Conservation (phyloP, 2,888 invertebrate species). For the Tholera decimalis region DNA sequence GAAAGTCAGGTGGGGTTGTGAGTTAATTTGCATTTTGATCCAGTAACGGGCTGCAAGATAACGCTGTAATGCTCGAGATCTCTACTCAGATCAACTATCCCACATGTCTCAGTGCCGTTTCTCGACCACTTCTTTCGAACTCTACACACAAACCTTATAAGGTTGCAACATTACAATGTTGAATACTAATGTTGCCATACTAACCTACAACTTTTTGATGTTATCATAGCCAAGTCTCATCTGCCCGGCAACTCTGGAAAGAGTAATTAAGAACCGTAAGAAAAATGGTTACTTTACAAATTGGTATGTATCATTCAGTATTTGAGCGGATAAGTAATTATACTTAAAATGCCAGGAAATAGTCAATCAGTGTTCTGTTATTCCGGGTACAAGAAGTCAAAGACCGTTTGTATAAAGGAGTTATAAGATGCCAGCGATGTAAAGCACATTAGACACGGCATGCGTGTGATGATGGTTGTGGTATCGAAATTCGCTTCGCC, state of each 20-base stretch:
- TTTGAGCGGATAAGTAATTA: constrained; percentile 71
- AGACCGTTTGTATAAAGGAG: constrained; percentile 77
- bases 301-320: constrained; percentile 72
- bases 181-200: constrained; percentile 70
- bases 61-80: constrained; percentile 78
- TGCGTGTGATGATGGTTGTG: constrained; percentile 75
- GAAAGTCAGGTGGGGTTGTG: constrained; percentile 69
- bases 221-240: constrained; percentile 67
- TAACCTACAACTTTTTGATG: constrained; percentile 69
- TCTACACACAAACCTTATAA: constrained; percentile 72
- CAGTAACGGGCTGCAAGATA: constrained; percentile 78
- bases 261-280: constrained; percentile 70
- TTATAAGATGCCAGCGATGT: constrained; percentile 75
- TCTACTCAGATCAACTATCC: constrained; percentile 75
- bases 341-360: constrained; percentile 74
- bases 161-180: constrained; percentile 64
- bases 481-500: constrained; percentile 67
- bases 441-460: constrained; percentile 81
- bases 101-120: constrained; percentile 69
- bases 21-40: constrained; percentile 81
- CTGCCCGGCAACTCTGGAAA: constrained; percentile 59
- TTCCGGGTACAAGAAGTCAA: constrained; percentile 79
- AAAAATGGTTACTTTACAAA: constrained; percentile 69
- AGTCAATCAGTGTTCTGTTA: constrained; percentile 80
- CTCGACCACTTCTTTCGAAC: constrained; percentile 76